Evolutionary conservation across 2,113 vertebrate genomes (phyloP), one percentile per base, ranked within the genome.

Genomic region (Rhinoderma darwinii): DNA sequence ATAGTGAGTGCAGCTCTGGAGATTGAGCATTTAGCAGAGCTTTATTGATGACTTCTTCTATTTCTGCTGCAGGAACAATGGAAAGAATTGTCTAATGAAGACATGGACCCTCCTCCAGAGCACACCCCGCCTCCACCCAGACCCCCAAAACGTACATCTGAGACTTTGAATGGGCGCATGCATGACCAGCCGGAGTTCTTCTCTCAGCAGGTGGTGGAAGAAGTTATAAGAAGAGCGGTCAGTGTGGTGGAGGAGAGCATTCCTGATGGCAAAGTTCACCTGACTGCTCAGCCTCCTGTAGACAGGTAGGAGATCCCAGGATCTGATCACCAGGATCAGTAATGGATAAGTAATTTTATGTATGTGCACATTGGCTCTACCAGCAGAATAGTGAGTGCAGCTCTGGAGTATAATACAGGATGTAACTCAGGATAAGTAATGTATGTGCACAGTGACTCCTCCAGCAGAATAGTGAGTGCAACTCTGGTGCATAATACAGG

Each of bases 61-160:
- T 78, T 78, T 30, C 6, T 70, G 10, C 15, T 68, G 2, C 22
- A 99, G 98, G 97, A 97, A 63, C 97, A 97, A 20, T 98, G 96
- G 98, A 98, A 97, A 83, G 96, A 97, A 88, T 95, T 97, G 17
- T 98, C 98, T n/a, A 98, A 96, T 0, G 98, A 99, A 84, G 97
- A 98, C 84, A 89, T 96, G 90, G 97, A 97, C 1, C 95, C 96
- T 18, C 97, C 96, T 3, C 97, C 98, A 0, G 96, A 97, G 41
- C 95, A 97, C 17, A 92, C 93, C 0, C 97, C 97, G 0, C 96
- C 97, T 0, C 97, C 97, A 30, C 97, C 97, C 44, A 92, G 95
- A 51, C 97, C 95, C 25, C 97, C 95, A 0, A 96, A 96, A 88
- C 92, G 94, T 12, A 89, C 91, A 59, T 90, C 91, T 0, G 94